Percentiles rank a stretch among this genome's conserved stretches.
Evolutionary conservation across 2,888 invertebrate genomes (phyloP).

Genomic region (Physocephala rufipes): DNA sequence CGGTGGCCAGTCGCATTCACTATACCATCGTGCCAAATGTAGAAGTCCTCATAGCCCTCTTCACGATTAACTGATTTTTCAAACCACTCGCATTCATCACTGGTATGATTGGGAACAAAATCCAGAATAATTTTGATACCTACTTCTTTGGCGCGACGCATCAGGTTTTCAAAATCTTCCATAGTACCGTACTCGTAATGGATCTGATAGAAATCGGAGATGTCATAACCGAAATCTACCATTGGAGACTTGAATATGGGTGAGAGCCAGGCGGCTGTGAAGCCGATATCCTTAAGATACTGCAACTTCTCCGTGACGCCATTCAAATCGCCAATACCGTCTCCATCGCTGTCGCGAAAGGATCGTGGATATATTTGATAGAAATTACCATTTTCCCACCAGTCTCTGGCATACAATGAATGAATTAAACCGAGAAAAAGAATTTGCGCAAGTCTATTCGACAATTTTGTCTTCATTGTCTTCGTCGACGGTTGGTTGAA

Average conservation of each 20-base stretch:
- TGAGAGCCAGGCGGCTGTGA: constrained; percentile 75
- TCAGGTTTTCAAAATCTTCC: constrained; percentile 73
- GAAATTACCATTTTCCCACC: constrained; percentile 85
- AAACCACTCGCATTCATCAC: constrained; percentile 82
- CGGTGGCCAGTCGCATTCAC: constrained; percentile 58
- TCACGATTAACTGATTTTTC: constrained; percentile 69
- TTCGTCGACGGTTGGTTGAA: no score
- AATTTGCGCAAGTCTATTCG: no score
- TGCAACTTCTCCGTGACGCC: constrained; percentile 67
- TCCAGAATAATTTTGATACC: constrained; percentile 67
- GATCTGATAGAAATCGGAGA: constrained; percentile 73
- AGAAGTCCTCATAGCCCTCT: constrained; percentile 76
- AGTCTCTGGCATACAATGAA: constrained; percentile 57
- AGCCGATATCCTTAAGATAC: constrained; percentile 72
- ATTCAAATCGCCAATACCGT: constrained; percentile 85
- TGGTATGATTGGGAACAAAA: constrained; percentile 75
- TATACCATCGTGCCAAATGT: constrained; percentile 70
- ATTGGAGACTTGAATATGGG: constrained; percentile 73
- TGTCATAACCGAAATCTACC: constrained; percentile 80
- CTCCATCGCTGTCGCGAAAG: constrained; percentile 82
- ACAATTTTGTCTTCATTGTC: no score
- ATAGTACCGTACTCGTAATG: constrained; percentile 75
- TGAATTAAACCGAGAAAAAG: no score
- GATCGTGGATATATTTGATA: constrained; percentile 90
- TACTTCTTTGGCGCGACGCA: constrained; percentile 66